Evolutionary conservation across 2,888 invertebrate genomes (phyloP), one percentile per base, ranked within the genome.

Genomic region (Limulus polyphemus): DNA sequence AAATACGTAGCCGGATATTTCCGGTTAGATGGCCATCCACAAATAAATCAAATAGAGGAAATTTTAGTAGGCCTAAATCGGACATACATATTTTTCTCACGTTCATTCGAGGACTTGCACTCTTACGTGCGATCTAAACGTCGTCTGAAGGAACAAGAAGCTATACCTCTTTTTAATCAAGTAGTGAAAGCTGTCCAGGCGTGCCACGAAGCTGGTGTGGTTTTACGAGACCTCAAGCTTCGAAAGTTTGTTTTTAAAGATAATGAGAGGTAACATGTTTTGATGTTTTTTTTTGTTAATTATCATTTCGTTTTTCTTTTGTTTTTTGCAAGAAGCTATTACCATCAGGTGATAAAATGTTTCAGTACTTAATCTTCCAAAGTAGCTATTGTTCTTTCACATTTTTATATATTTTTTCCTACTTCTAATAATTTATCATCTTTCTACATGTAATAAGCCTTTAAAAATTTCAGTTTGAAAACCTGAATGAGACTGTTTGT

Each of bases 181-280:
- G 90, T 95, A 74, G 90, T 90, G 65, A 84, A 86, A 75, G 88
- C 93, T 10, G 93, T 97, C 14, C 84, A 87, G 71, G 87, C 88
- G 70, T 97, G 95, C 77, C 97, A 98, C 79, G 84, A 86, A 70
- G 87, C 88, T 75, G 95, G 94, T 68, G 88, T 98, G 74, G 90
- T 97, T 63, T 82, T 98, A 72, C 82, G 97, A 74, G 97, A 98
- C 79, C 84, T 98, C 75, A 95, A 97, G 78, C 83, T 97, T 72
- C 83, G 94, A 77, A 94, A 95, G 77, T 95, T 98, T 79, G 94
- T 94, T 76, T 97, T 97, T 79, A 86, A 89, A 67, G 90, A 97
- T 79, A 81, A 84, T 71, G 87, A 90, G 76, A 88, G 89, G 95
- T 93, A 78, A 84, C 7, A 32, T 32, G 7, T 32, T 32, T 32